These are phyloP conservation scores for Spea multiplicata DNA, from an alignment of 2,113 vertebrate genomes.

Conservation along the genomic window DNA sequence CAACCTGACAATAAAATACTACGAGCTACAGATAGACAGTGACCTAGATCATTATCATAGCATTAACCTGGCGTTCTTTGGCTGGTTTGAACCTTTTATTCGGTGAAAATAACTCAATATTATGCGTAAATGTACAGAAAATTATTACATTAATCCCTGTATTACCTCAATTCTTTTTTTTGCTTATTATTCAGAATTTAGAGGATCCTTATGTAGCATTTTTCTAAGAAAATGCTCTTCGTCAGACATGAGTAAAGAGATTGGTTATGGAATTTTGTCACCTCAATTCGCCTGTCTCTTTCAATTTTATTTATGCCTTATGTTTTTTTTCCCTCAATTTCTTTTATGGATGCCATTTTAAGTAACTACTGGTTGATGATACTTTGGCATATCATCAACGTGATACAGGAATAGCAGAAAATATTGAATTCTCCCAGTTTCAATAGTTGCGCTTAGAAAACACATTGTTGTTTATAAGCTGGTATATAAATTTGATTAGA, in stretches of 20 bases:
- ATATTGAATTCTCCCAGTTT: slow-evolving; percentile 1
- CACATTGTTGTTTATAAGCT: neutral
- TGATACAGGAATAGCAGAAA: neutral
- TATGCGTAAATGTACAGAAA: slow-evolving; percentile 2
- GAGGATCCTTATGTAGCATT: neutral
- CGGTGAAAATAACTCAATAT: neutral
- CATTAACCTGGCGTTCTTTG: slow-evolving; percentile 26
- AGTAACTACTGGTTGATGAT: slow-evolving; percentile 26
- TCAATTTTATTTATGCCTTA: slow-evolving; percentile 11
- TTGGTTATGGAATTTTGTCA: slow-evolving; percentile 7
- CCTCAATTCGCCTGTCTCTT: slow-evolving; percentile 15
- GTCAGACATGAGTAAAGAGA: neutral
- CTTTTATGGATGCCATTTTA: slow-evolving; percentile 26
- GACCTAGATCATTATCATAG: slow-evolving; percentile 21
- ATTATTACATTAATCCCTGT: slow-evolving; percentile 22
- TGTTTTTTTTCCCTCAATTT: slow-evolving; percentile 23
- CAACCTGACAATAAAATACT: slow-evolving; percentile 7
- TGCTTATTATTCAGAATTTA: neutral
- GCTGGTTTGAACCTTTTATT: slow-evolving; percentile 22
- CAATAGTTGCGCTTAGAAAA: slow-evolving; percentile 6
- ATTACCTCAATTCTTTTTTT: neutral
- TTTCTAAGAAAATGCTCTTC: neutral
- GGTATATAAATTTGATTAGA: neutral
- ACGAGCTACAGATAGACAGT: slow-evolving; percentile 6
- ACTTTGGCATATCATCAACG: slow-evolving; percentile 11